These are phyloP conservation scores for Ptychochromis oligacanthus DNA, from an alignment of 2,113 vertebrate species.

Conservation along the genomic window DNA sequence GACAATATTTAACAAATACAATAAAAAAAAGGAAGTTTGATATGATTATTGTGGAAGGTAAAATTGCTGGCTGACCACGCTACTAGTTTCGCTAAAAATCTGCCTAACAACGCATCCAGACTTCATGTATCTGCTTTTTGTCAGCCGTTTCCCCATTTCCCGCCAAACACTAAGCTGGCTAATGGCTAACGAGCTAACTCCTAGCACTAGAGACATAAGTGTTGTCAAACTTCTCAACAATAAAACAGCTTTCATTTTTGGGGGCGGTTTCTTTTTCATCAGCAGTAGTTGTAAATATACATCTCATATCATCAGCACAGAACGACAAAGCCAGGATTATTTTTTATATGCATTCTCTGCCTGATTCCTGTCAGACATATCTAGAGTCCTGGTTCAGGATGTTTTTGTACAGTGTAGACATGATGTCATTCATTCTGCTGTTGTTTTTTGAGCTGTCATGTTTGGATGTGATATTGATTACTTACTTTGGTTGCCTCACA, in stretches of 20 bases:
- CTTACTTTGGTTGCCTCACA: slow-evolving; percentile 7
- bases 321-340: slow-evolving; percentile 33
- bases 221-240: background rate
- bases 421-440: slow-evolving; percentile 23
- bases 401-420: slow-evolving; percentile 29
- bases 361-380: background rate
- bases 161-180: background rate
- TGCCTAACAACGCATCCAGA: background rate
- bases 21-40: no score
- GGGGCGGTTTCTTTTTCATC: background rate
- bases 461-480: slow-evolving; percentile 6
- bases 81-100: background rate
- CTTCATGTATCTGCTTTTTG: background rate
- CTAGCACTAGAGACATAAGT: background rate
- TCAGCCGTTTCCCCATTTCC: background rate
- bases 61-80: background rate
- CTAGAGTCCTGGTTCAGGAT: background rate
- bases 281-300: background rate
- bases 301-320: slow-evolving; percentile 13
- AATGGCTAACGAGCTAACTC: background rate
- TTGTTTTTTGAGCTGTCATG: slow-evolving; percentile 25
- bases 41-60: background rate
- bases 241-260: background rate
- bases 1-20: no score
- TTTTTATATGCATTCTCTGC: background rate